Evolutionary conservation across 2,797 vertebrate genomes (phyloP), one percentile per base, ranked within the genome.

Genomic region (Microhierax caerulescens): DNA sequence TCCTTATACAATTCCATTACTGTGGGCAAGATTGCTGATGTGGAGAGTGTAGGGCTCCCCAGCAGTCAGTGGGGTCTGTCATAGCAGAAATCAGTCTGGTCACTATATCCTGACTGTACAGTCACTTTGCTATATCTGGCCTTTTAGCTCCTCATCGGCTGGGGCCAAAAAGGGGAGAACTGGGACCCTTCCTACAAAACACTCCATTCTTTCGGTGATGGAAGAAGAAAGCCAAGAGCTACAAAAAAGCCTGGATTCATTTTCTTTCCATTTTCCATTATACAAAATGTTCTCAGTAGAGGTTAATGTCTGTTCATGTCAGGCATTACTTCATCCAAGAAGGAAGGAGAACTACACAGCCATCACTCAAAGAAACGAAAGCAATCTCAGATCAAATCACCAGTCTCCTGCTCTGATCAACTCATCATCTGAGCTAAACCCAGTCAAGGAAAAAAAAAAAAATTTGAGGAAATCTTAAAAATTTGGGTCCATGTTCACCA

Each of bases 271-370:
- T 93, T 88, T 81, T 79, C 59, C 50, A 50, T 85, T 82, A 48
- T n/a, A 81, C 1, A 10, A 73, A 85, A 73, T 65, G 78, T 96
- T 91, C 89, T 76, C 67, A 65, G 81, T 32, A 13, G 54, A 95
- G 81, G 95, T 89, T 76, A 91, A 95, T 95, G 41, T 91, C 80
- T 91, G 37, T 30, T 95, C 67, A 50, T 0, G 2, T 69, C 78
- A 87, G 7, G 81, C 67, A 87, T 67, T 95, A 91, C 84, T 91
- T 95, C 81, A 91, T 74, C 78, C 70, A 82, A 63, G 70, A 69
- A 92, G n/a, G 68, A 67, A 68, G 23, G 27, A 77, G 79, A 95
- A 69, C 56, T 87, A 76, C 50, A 61, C n/a, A 76, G 63, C n/a
- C 54, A 79, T 76, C 59, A 39, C 30, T 92, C 67, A 75, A 28